Evolutionary conservation across 2,797 vertebrate species (phyloP).

Genomic region (Sylvilagus floridanus): DNA sequence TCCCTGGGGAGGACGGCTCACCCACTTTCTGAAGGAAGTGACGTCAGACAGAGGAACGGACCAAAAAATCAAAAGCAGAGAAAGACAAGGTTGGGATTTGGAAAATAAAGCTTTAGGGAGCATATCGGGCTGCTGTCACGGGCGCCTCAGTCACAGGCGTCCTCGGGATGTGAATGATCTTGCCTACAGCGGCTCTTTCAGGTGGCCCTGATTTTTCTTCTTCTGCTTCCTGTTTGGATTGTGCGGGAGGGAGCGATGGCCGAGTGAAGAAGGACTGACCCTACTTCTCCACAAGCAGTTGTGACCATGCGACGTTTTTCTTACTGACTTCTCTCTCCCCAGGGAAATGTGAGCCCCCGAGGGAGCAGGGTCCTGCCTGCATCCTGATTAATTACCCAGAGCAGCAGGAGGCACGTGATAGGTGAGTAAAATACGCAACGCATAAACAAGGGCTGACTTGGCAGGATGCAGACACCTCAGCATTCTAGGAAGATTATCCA

Average conservation of each 20-base stretch:
- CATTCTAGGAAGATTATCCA: constrained; percentile 1
- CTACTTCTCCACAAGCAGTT: background rate
- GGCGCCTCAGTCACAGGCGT: background rate
- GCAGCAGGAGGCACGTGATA: background rate
- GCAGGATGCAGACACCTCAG: background rate
- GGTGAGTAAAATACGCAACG: constrained; percentile 5
- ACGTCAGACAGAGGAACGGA: constrained; percentile 22
- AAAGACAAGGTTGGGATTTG: background rate
- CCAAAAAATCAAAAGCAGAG: background rate
- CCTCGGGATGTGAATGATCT: background rate
- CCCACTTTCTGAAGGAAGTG: background rate
- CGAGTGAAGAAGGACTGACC: background rate
- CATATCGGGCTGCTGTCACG: background rate
- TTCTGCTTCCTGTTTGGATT: constrained; percentile 1
- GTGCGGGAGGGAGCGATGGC: background rate
- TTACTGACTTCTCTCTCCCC: background rate
- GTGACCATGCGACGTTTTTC: background rate
- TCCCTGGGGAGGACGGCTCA: background rate
- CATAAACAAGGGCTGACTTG: background rate
- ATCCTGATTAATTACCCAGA: too few species aligned
- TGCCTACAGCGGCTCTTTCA: background rate
- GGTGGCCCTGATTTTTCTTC: background rate
- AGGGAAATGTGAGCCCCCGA: background rate
- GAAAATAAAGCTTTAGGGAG: background rate
- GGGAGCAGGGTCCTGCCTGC: background rate